Conservation (phyloP, 2,113 vertebrate genomes). For the Acrocephalus arundinaceus region DNA sequence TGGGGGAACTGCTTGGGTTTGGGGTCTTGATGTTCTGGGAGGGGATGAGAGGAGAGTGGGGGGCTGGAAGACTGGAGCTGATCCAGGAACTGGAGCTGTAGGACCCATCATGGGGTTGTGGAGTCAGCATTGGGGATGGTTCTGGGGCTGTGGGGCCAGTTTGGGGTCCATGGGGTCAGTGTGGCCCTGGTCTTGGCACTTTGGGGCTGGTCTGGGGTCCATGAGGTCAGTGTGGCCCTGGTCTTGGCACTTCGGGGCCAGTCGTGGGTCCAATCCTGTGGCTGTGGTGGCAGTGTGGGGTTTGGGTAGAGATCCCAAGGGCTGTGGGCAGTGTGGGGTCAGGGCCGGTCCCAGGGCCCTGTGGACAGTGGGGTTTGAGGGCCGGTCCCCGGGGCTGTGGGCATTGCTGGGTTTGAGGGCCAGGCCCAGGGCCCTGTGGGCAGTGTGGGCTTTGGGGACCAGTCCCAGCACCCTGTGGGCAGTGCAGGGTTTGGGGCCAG, state of each 20-base stretch:
- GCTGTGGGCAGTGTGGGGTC: neutral
- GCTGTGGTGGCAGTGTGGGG: neutral
- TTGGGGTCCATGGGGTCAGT: neutral
- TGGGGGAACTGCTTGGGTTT: neutral
- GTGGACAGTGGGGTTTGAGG: no score
- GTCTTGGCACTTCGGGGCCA: neutral
- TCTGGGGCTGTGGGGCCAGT: neutral
- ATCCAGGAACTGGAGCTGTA: no score
- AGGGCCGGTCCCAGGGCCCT: neutral
- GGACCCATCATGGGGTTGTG: fast-evolving
- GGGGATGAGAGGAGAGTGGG: neutral
- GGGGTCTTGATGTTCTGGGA: neutral
- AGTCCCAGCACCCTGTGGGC: neutral
- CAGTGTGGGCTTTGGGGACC: neutral
- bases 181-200: neutral
- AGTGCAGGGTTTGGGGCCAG: neutral
- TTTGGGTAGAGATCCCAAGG: neutral
- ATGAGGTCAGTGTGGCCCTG: neutral
- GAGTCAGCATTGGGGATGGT: neutral
- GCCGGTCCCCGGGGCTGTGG: no score
- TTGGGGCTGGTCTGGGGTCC: no score
- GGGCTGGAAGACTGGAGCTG: neutral
- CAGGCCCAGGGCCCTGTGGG: neutral
- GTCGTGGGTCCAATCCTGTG: neutral
- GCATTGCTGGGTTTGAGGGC: no score